Conservation (phyloP, 92 coral and sea anemone genomes). For the Epizoanthus rinbou region DNA sequence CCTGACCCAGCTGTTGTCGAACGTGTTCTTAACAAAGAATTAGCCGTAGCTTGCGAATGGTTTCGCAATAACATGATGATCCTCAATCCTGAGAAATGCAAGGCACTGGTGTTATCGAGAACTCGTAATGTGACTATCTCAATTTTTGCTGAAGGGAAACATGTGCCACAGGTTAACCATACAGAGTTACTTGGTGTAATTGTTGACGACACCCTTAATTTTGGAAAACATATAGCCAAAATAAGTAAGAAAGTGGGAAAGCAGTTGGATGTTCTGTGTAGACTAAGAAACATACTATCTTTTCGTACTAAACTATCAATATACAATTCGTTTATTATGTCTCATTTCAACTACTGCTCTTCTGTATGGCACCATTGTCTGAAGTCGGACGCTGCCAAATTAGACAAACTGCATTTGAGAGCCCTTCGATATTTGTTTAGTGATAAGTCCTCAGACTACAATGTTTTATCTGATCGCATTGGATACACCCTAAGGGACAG, state of each 20-base stretch:
- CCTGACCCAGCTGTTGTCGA: constrained; percentile 3
- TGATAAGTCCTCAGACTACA: no score
- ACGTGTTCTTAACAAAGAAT: constrained; percentile 15
- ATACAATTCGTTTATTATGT: constrained; percentile 24
- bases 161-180: constrained; percentile 36
- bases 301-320: constrained; percentile 17
- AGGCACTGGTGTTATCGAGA: constrained; percentile 25
- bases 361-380: constrained; percentile 33
- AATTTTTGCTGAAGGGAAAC: neutral
- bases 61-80: constrained; percentile 32
- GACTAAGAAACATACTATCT: constrained; percentile 28
- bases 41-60: constrained; percentile 27
- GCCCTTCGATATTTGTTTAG: no score
- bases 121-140: constrained; percentile 2
- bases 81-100: constrained; percentile 34
- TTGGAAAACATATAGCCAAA: constrained; percentile 41
- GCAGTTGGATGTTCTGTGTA: constrained; percentile 33
- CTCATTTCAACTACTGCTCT: constrained; percentile 25
- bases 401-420: constrained; percentile 31
- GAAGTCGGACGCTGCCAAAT: constrained; percentile 20
- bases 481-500: constrained; percentile 5
- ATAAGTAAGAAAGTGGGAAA: constrained; percentile 38
- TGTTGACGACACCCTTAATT: constrained; percentile 15
- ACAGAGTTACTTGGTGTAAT: constrained; percentile 31
- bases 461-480: no score